Base-by-base conservation (phyloP, 2,113 vertebrate genomes). In the Neodontobutis hainanensis region DNA sequence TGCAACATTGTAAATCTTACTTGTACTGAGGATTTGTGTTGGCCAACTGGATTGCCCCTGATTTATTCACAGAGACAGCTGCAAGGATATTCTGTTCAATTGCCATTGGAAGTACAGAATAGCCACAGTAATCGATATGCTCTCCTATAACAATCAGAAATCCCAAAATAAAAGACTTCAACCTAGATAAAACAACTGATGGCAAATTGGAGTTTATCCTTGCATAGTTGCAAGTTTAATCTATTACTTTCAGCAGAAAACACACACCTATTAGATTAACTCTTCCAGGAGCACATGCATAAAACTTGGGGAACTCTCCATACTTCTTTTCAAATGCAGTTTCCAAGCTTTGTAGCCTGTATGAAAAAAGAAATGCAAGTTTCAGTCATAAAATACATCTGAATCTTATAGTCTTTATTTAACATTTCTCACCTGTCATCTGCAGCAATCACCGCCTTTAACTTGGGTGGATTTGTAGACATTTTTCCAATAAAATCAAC, bases 41-140 rank as follows among this genome's bases (percentile, higher is more conserved):
- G 75, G 94, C 90, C 85, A 99, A 83, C 11, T 94, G 90, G 55
- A 99, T 91, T 46, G 69, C 85, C 38, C 91, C 79, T 40, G 90
- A 92, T 61, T 85, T 84, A 42, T 94, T 93, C 63, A 94, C 89
- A 52, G 95, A 94, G 70, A 95, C 95, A 10, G 97, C 96, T 76
- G 95, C 93, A 19, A 99, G 84, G 70, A 99, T 95, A 70, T 92
- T 96, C 86, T 96, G 97, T 68, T 99, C 96, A 73, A 99, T 92
- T 46, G 97, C 97, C 97, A 99, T 98, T 0, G 97, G 97, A 67
- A 99, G 95, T 58, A 99, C 97, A 70, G 96, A 93, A 66, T 99
- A 99, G 1, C 97, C 97, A 78, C 97, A 99, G 73, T 99, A 99
- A 86, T 99, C 97, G 68, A 99, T 95, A 73, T 99, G 97, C 74